These are phyloP conservation scores for Pampus argenteus DNA, from an alignment of 2,797 vertebrate genomes.

Conservation along the genomic window DNA sequence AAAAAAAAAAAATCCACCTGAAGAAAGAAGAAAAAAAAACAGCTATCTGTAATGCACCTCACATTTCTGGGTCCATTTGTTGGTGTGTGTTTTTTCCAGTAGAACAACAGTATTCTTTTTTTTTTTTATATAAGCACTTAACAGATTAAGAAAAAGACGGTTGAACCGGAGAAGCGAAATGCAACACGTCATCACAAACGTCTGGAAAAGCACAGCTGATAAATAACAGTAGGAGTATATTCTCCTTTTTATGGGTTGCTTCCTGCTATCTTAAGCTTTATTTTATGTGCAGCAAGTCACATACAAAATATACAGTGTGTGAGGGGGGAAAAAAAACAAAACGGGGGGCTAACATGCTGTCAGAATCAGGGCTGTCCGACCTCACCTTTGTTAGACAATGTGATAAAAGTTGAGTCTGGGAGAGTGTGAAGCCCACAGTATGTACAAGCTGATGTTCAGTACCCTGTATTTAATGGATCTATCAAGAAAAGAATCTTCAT, in stretches of 20 bases:
- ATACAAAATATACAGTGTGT: slow-evolving; percentile 78
- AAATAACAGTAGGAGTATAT: slow-evolving; percentile 5
- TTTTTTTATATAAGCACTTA: neutral
- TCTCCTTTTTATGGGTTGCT: slow-evolving; percentile 31
- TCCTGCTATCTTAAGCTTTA: slow-evolving; percentile 44
- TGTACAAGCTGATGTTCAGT: slow-evolving; percentile 71
- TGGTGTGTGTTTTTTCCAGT: slow-evolving; percentile 25
- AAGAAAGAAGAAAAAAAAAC: neutral
- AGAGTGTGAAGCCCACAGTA: slow-evolving; percentile 42
- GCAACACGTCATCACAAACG: neutral
- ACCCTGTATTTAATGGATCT: slow-evolving; percentile 73
- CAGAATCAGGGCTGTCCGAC: slow-evolving; percentile 60
- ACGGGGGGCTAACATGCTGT: slow-evolving; percentile 54
- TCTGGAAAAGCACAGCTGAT: slow-evolving; percentile 15
- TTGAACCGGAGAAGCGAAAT: neutral
- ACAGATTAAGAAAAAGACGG: slow-evolving; percentile 2
- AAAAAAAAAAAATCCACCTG: slow-evolving; percentile 60
- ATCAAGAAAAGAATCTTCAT: slow-evolving; percentile 64
- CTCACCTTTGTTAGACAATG: slow-evolving; percentile 58
- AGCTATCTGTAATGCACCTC: slow-evolving; percentile 26
- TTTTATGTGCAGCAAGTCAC: slow-evolving; percentile 69
- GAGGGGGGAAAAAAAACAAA: slow-evolving; percentile 37
- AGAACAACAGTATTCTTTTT: neutral
- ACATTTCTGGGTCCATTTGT: slow-evolving; percentile 51
- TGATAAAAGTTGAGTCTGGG: slow-evolving; percentile 56